Conservation (phyloP, 1,140 invertebrate genomes). For the Trichonephila inaurata region DNA sequence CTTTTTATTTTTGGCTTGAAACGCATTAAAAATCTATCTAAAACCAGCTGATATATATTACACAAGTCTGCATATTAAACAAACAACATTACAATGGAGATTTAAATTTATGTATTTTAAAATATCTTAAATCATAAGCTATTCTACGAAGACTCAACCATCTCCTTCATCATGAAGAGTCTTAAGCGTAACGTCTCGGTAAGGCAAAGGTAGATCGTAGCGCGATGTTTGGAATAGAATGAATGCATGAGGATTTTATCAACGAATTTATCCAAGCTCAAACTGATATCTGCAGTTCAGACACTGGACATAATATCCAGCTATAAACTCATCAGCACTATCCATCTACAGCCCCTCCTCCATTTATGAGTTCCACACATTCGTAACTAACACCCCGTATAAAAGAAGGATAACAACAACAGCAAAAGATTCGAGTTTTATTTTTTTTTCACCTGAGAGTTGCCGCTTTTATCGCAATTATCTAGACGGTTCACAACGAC, state of each 20-base stretch:
- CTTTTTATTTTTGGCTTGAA: too few relatives aligned
- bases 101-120: too few relatives aligned
- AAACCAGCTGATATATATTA: too few relatives aligned
- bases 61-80: too few relatives aligned
- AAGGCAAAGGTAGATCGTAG: neutral
- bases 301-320: neutral
- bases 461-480: conserved; percentile 65
- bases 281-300: neutral
- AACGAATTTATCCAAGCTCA: conserved; percentile 1
- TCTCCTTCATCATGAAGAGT: too few relatives aligned
- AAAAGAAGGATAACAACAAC: conserved; percentile 14
- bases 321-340: conserved; percentile 46
- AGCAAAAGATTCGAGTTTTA: conserved; percentile 22
- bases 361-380: conserved; percentile 56
- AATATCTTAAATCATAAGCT: too few relatives aligned
- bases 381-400: conserved; percentile 55
- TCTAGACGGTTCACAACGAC: conserved; percentile 35
- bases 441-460: neutral
- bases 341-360: conserved; percentile 45
- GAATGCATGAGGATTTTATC: conserved; percentile 14
- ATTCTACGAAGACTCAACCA: too few relatives aligned
- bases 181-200: neutral
- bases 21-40: too few relatives aligned
- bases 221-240: neutral
- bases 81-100: too few relatives aligned